phyloP scores from a whole-genome alignment of 2,888 invertebrate genomes.

The Oegoconia quadripuncta region DNA sequence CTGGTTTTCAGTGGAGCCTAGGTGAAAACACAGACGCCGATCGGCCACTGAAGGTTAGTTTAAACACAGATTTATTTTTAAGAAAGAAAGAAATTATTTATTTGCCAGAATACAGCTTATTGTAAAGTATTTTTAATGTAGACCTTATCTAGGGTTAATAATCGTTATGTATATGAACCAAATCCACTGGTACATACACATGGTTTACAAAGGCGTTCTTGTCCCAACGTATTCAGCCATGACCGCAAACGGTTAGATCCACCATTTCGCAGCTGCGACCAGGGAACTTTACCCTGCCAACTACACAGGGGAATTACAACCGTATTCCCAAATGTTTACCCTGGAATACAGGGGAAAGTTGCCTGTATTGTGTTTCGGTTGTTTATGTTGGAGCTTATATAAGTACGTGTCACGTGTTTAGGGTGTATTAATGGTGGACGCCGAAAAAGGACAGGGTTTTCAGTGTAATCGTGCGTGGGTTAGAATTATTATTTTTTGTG shows the following conservation, averaged over 20 bases:
- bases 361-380: too few species aligned
- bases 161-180: too few species aligned
- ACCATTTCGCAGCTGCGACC: not conserved
- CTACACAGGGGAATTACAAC: not conserved
- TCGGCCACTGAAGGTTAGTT: too few species aligned
- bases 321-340: not conserved
- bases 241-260: not conserved
- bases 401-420: slow-evolving; percentile 7
- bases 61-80: too few species aligned
- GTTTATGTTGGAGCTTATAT: not conserved
- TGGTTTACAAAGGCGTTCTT: not conserved
- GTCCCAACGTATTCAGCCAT: not conserved
- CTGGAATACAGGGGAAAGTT: not conserved
- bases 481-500: too few species aligned
- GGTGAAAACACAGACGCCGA: too few species aligned
- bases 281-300: not conserved
- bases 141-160: too few species aligned
- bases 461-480: slow-evolving; percentile 6
- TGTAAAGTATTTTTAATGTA: too few species aligned
- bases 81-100: too few species aligned
- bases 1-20: too few species aligned
- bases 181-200: too few species aligned
- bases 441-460: slow-evolving; percentile 5
- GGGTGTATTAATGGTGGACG: slow-evolving; percentile 9
- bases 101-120: too few species aligned